Evolutionary conservation across 2,888 invertebrate species (phyloP).

Genomic region (Acanthacorydalis orientalis): DNA sequence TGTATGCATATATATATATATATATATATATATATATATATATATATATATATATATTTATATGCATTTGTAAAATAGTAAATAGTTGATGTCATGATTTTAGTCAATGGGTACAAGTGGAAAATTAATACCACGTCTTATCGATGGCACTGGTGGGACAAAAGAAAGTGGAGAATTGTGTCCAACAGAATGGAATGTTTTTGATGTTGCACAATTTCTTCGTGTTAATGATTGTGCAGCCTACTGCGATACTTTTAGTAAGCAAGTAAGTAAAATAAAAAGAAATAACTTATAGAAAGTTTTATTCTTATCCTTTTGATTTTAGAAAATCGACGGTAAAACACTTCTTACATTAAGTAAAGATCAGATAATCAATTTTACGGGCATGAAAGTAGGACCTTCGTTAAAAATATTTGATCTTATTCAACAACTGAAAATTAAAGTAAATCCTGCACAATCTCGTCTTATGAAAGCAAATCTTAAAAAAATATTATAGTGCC

Average conservation of each 20-base stretch:
- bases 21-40: no score
- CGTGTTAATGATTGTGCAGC: constrained; percentile 71
- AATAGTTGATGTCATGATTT: not conserved
- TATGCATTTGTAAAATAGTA: no score
- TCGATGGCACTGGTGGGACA: constrained; percentile 35
- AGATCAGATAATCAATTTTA: constrained; percentile 76
- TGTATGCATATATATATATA: no score
- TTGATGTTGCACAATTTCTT: constrained; percentile 79
- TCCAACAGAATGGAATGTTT: constrained; percentile 63
- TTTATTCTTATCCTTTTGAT: constrained; percentile 12
- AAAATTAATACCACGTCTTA: constrained; percentile 46
- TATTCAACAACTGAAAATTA: constrained; percentile 78
- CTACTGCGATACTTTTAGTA: constrained; percentile 47
- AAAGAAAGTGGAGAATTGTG: constrained; percentile 34
- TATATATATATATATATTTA: no score
- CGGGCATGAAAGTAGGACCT: constrained; percentile 89
- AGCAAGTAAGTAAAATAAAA: constrained; percentile 21
- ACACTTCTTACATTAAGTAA: constrained; percentile 65
- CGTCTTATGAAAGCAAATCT: constrained; percentile 42
- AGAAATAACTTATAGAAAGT: not conserved
- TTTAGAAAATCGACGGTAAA: constrained; percentile 63
- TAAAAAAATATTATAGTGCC: constrained; percentile 45
- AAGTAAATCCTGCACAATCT: constrained; percentile 59
- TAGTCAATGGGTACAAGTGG: constrained; percentile 25
- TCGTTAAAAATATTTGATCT: constrained; percentile 86